phyloP scores from a whole-genome alignment of 1,140 invertebrate genomes.

The Drosophila ananassae region DNA sequence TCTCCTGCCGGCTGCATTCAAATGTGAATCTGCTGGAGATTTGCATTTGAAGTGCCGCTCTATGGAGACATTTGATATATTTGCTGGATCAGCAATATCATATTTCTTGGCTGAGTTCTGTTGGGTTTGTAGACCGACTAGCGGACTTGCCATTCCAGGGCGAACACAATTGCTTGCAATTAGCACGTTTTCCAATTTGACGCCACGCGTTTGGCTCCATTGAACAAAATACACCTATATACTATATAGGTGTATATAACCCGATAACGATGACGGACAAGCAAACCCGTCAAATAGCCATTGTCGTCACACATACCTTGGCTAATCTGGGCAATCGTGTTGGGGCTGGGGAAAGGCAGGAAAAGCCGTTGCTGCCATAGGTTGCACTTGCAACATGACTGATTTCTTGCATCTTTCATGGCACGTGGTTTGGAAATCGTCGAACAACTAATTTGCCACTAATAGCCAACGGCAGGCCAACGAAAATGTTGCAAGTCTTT shows the following conservation, averaged over 20 bases:
- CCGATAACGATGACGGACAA: conserved; percentile 15
- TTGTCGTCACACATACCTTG: conserved; percentile 40
- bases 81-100: conserved; percentile 10
- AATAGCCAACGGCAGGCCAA: conserved; percentile 17
- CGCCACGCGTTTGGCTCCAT: conserved; percentile 37
- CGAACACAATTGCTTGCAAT: conserved; percentile 9
- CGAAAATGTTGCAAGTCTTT: conserved; percentile 38
- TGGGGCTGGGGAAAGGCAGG: conserved; percentile 8
- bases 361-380: conserved; percentile 10
- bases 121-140: neutral
- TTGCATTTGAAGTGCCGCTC: conserved; percentile 45
- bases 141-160: conserved; percentile 4
- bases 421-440: conserved; percentile 7
- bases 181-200: conserved; percentile 47
- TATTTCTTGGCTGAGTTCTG: conserved; percentile 22
- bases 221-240: conserved; percentile 20
- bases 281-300: conserved; percentile 9
- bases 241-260: neutral
- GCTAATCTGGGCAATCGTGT: conserved; percentile 6
- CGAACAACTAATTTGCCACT: conserved; percentile 40
- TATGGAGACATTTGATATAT: conserved; percentile 12
- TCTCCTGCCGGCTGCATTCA: conserved; percentile 49
- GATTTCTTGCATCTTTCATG: conserved; percentile 22
- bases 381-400: conserved; percentile 24
- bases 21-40: conserved; percentile 44